Conservation (phyloP, 2,797 vertebrate species). For the Protonibea diacanthus region DNA sequence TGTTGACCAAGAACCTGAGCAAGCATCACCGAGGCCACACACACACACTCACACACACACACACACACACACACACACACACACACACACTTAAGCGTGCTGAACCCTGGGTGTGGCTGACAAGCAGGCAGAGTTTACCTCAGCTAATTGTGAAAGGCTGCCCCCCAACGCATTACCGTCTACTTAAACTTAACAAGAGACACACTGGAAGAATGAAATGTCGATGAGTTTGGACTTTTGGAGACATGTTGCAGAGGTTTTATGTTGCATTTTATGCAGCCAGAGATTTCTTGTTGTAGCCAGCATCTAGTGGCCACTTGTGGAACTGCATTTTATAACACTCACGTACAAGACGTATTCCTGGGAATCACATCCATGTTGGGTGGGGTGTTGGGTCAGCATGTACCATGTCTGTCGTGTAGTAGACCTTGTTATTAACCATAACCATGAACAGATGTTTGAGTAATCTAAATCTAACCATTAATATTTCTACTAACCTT, state of each 20-base stretch:
- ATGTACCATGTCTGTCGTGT: background rate
- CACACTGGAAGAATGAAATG: background rate
- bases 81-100: background rate
- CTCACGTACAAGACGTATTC: background rate
- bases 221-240: background rate
- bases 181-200: background rate
- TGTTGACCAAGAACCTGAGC: conserved; percentile 48
- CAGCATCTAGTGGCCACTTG: background rate
- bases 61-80: conserved; percentile 23
- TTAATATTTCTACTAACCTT: no score
- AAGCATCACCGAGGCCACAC: conserved; percentile 7
- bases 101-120: background rate
- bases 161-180: background rate
- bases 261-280: background rate
- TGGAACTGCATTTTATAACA: conserved; percentile 1
- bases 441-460: background rate
- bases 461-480: background rate
- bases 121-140: background rate
- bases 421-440: background rate
- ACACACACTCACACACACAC: conserved; percentile 34
- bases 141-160: background rate
- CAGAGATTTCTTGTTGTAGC: background rate
- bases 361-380: background rate
- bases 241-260: background rate
- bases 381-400: background rate